Evolutionary conservation across 2,113 vertebrate genomes (phyloP), one percentile per base, ranked within the genome.

Genomic region (Todiramphus chloris): DNA sequence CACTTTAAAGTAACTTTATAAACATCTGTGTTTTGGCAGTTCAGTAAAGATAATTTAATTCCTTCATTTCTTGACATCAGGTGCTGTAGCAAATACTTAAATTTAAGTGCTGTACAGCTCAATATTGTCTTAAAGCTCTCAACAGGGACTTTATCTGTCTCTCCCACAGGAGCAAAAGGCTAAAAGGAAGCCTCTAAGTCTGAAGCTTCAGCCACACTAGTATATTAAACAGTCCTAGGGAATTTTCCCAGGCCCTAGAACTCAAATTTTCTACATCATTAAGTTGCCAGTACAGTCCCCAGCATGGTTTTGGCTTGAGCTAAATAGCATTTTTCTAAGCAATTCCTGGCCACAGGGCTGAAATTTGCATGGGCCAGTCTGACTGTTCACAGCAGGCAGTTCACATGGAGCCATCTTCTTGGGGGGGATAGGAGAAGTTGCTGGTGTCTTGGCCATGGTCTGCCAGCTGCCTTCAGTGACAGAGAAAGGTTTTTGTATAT

Each of bases 251-350:
- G 66, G 58, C 67, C 59, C 43, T 68, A 51, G 77, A 91, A 89
- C 77, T 75, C 69, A 84, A 75, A 91, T 95, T 96, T 94, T 94
- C 82, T 96, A 73, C 74, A 79, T 87, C 74, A 85, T 93, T 95
- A 89, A 95, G 39, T 79, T 79, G 62, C 66, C 85, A 50, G 41
- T 55, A 46, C 41, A 51, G 60, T 93, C 64, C 77, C 10, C 60
- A 91, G 90, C 87, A 79, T 84, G 78, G 35, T 64, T 91, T 87
- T 94, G 92, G 84, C 84, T 95, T 79, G 48, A 31, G 27, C 25
- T 91, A 59, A 96, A 91, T 39, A 82, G 16, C 41, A 75, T 93
- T 93, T 84, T 76, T 53, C 66, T 72, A 64, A 89, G 81, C 48
- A 60, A 8, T 93, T 91, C 69, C 51, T 91, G 69, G 64, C 46